Evolutionary conservation across 2,888 invertebrate genomes (phyloP), one percentile per base, ranked within the genome.

Genomic region (Nomada ruficornis): DNA sequence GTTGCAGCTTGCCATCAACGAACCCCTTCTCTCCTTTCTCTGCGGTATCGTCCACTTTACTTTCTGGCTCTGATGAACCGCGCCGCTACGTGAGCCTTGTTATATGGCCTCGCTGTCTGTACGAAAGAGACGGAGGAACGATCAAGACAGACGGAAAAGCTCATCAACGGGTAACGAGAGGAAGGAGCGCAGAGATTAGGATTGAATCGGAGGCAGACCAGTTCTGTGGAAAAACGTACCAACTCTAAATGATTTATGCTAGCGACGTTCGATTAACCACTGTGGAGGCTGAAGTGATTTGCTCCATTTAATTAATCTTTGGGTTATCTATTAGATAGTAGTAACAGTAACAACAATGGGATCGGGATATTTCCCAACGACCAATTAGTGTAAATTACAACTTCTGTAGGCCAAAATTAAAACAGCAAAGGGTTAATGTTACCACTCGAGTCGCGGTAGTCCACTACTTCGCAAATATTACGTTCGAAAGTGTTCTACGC

Each of bases 71-170:
- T 87, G 88, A 87, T 84, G 87, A 88, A 88, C 88, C 87, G 73
- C 86, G 84, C 79, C 60, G 57, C 81, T 87, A 88, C 88, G 88
- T 84, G 88, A 71, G 74, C 69, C 87, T 88, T 81, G 88, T 88
- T 88, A 88, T 71, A 78, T 63, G 11, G 52, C 55, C 23, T 36
- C 65, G 47, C 72, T 64, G 59, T 60, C 63, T 50, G 55, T 60
- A 60, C 54, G 75, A 81, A 79, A 75, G 82, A 78, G 77, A 76
- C 57, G 64, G 52, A 52, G 50, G 78, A 85, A 87, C 87, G 83
- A 87, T 87, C 84, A 82, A 79, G 80, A 67, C 78, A 68, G 69
- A 54, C 47, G 87, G 86, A 81, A 88, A 86, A 86, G 77, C 84
- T 88, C 81, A 86, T 85, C 88, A 87, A 57, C 57, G 36, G 10